Conservation (phyloP, 1,140 invertebrate species). For the Rhizoglyphus robini region DNA sequence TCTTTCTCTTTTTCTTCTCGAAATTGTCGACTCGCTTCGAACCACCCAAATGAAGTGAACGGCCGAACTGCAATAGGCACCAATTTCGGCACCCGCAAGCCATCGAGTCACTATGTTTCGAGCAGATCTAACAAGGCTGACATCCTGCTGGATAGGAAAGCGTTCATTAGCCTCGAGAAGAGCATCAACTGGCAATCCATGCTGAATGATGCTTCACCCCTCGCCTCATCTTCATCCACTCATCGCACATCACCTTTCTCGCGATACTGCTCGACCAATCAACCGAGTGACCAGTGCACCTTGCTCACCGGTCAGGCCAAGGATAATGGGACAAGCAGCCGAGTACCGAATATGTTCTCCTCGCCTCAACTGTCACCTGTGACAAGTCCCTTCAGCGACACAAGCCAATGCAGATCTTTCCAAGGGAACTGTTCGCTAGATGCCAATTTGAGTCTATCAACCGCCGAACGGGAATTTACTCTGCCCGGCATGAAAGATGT, state of each 20-base stretch:
- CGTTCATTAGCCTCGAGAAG: constrained; percentile 9
- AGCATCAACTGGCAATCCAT: constrained; percentile 14
- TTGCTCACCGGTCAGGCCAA: background rate
- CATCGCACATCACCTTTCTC: background rate
- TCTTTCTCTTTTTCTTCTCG: background rate
- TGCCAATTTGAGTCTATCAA: background rate
- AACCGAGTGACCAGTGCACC: background rate
- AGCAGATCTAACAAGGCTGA: background rate
- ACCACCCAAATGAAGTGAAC: background rate
- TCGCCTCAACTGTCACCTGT: background rate
- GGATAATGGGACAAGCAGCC: background rate
- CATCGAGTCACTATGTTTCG: background rate
- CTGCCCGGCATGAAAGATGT: constrained; percentile 21
- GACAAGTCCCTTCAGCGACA: background rate
- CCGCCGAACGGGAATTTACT: background rate
- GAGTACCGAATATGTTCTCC: no score
- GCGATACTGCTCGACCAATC: background rate
- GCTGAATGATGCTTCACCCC: background rate
- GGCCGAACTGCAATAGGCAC: background rate
- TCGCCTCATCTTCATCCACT: background rate
- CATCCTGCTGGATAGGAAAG: constrained; percentile 7
- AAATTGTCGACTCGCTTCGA: background rate
- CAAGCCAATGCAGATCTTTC: background rate
- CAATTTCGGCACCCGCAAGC: background rate
- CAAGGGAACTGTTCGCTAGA: background rate